Percentiles rank a stretch among this genome's conserved stretches.
Evolutionary conservation across 2,797 vertebrate species (phyloP).

Genomic region (Heteromormyrus szaboi): DNA sequence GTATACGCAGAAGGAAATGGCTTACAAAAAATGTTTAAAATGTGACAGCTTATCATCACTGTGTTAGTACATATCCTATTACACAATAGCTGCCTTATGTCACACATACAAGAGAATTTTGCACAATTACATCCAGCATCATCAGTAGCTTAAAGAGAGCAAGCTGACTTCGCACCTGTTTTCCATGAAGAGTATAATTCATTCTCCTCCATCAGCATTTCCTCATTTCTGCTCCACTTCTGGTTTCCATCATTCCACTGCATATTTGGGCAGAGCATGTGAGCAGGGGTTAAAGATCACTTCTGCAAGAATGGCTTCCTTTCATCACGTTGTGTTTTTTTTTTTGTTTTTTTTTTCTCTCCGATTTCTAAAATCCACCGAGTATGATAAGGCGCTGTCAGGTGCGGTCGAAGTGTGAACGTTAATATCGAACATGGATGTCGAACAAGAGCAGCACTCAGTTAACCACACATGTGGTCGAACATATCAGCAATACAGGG

Average conservation of each 20-base stretch:
- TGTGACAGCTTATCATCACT: not conserved
- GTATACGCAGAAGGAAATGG: not conserved
- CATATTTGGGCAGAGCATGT: constrained; percentile 14
- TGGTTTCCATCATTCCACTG: constrained; percentile 49
- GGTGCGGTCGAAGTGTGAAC: not conserved
- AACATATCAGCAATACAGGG: not conserved
- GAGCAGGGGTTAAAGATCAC: constrained; percentile 43
- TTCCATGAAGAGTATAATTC: constrained; percentile 75
- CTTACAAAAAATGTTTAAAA: not conserved
- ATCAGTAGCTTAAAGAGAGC: not conserved
- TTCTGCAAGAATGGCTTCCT: constrained; percentile 26
- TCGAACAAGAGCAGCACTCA: not conserved
- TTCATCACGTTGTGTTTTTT: not conserved
- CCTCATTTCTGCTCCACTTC: constrained; percentile 38
- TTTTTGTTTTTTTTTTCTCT: too few relatives aligned
- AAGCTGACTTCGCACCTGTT: constrained; percentile 48
- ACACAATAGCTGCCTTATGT: constrained; percentile 12
- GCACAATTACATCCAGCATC: not conserved
- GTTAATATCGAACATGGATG: not conserved
- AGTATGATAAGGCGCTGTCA: not conserved
- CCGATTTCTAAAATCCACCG: not conserved
- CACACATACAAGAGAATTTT: not conserved
- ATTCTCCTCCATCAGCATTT: constrained; percentile 71
- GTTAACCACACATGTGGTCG: not conserved
- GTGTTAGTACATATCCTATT: constrained; percentile 26